Percentiles rank a stretch among this genome's conserved stretches.
phyloP scores from a whole-genome alignment of 2,888 invertebrate species.

The Eustalomyia histrio region DNA sequence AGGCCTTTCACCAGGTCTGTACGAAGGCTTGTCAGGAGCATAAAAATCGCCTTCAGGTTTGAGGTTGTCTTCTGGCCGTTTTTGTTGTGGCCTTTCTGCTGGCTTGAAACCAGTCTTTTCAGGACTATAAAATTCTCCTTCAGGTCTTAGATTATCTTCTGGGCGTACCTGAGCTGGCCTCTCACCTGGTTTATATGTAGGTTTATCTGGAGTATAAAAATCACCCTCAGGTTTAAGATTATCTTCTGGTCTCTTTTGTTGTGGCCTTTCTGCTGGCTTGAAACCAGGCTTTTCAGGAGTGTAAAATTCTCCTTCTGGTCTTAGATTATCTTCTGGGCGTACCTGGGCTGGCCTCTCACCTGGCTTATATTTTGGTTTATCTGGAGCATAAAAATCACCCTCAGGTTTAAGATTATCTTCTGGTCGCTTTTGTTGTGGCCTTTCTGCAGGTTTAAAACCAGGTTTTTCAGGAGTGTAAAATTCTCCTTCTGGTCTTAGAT shows the following conservation, averaged over 20 bases:
- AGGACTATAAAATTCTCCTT: slow-evolving; percentile 81
- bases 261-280: slow-evolving; percentile 80
- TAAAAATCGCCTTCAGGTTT: slow-evolving; percentile 80
- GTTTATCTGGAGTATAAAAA: slow-evolving; percentile 77
- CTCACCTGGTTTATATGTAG: slow-evolving; percentile 80
- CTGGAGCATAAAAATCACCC: slow-evolving; percentile 78
- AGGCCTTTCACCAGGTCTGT: slow-evolving; percentile 79
- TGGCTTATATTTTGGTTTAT: slow-evolving; percentile 77
- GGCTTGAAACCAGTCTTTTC: slow-evolving; percentile 80
- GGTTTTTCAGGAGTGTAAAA: slow-evolving; percentile 71
- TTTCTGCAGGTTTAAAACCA: slow-evolving; percentile 77
- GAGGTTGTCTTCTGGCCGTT: slow-evolving; percentile 80
- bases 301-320: slow-evolving; percentile 80
- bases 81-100: slow-evolving; percentile 80
- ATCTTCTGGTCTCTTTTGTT: slow-evolving; percentile 80
- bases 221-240: slow-evolving; percentile 81
- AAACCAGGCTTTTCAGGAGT: slow-evolving; percentile 78
- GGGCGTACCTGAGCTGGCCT: slow-evolving; percentile 78
- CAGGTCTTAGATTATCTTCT: slow-evolving; percentile 81
- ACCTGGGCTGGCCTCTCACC: slow-evolving; percentile 79
- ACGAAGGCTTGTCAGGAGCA: slow-evolving; percentile 77
- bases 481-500: slow-evolving; percentile 70
- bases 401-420: slow-evolving; percentile 83
- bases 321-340: slow-evolving; percentile 80
- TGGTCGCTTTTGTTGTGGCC: slow-evolving; percentile 81